Evolutionary conservation across 2,888 invertebrate species (phyloP), one percentile per base, ranked within the genome.

Genomic region (Prenolepis imparis): DNA sequence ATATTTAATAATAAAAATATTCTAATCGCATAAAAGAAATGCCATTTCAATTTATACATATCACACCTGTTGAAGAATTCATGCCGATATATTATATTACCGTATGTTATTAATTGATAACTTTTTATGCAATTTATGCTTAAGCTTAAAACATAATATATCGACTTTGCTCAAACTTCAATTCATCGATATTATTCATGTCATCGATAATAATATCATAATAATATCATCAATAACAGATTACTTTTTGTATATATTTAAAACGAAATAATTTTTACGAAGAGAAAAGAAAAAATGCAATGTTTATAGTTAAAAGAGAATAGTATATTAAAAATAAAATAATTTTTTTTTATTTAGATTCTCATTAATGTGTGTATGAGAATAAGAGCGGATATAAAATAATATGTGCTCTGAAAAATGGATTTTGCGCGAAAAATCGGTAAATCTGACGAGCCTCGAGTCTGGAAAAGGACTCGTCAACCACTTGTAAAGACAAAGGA

Each of bases 391-490:
- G 11, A 48, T 28, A n/a, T 32, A 9, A 80, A 48, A 63, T 57
- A 41, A 15, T 11, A 21, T 9, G 2, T 11, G n/a, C 0, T 2
- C 1, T 0, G 21, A 2, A 48, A 18, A 12, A 92, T 92, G 93
- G 92, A 92, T 81, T 90, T 90, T 68, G 89, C 88, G 0, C 86
- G 92, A n/a, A 92, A 87, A 83, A 90, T 91, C 28, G 90, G 90
- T 4, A 91, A 92, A 87, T 32, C 84, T 9, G 81, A 90, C 0
- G 28, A 80, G 2, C 72, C 87, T 0, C 82, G 67, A 73, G 78
- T n/a, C 21, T 87, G 85, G 88, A 39, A 21, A 1, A 83, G 5
- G 9, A 72, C 48, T 63, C 39, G 21, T 0, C 18, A 74, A 0
- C 24, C 84, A 4, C 21, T 39, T 3, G 55, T 83, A 2, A 57